Evolutionary conservation across 1,140 invertebrate species (phyloP), one percentile per base, ranked within the genome.

Genomic region (Drosophila watanabei): DNA sequence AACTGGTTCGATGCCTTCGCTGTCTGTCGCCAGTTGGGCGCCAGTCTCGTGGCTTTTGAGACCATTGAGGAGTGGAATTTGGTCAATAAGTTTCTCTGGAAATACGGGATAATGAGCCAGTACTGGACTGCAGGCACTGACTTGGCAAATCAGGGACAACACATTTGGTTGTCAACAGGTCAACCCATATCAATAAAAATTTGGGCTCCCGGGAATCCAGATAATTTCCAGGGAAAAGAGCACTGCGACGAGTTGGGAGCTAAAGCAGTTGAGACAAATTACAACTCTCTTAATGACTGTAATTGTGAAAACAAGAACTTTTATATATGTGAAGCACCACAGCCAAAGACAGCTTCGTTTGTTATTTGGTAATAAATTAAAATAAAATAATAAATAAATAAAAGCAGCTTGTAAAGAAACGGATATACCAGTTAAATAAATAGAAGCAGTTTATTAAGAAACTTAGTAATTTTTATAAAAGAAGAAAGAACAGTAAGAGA

Each of bases 301-400:
- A 2, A 5, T 24, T 77, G 68, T 28, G 11, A 16, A 0, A 4
- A 0, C 0, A 14, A 33, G 5, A 2, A n/a, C 24, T 2, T 66
- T 20, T 18, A 94, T 84, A 93, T 96, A 94, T 52, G 94, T 91
- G 0, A 95, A 18, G 28, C 41, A 8, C 39, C 16, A 5, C 24
- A 16, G 24, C 7, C 33, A 16, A 37, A 37, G 20, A 35, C 45
- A 4, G 18, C 32, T 1, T 35, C 59, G 7, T 32, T 61, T 49
- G 43, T 61, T n/a, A 37, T 62, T 51, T 51, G 35, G 45, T 32
- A 20, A 49, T 30, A 49, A 16, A n/a, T n/a, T 16, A 30, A 5
- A 30, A n/a, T n/a, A n/a, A n/a, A n/a, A n/a, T n/a, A n/a, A n/a
- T n/a, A n/a, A n/a, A n/a, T n/a, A n/a, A n/a, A n/a, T n/a, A n/a